Evolutionary conservation across 2,888 invertebrate species (phyloP), one percentile per base, ranked within the genome.

Genomic region (Oscheius sp.): DNA sequence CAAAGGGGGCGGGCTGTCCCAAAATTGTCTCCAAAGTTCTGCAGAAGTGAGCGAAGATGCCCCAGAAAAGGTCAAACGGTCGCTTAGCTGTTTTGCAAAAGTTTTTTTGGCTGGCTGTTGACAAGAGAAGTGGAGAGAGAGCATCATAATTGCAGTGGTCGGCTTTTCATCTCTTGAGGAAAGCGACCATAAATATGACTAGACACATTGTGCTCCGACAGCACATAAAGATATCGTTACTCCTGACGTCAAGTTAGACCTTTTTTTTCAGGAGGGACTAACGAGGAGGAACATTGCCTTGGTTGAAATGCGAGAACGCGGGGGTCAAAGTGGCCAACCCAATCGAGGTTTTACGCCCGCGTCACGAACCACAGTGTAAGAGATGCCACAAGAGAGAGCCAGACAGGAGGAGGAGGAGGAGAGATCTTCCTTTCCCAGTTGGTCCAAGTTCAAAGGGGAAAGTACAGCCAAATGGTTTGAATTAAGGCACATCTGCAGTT

Each of bases 201-300:
- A 55, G 37, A 33, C 55, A 6, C 37, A n/a, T 34, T 29, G 31
- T 53, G 53, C 27, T 31, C 15, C 3, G 34, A 55, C 48, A 17
- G 37, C 37, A 37, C 48, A 55, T 55, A 55, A 55, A 55, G 55
- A 55, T 55, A 55, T 27, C 12, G n/a, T 42, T 42, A 42, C 4
- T 12, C 20, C 27, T 25, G 52, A 15, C 15, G 25, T 52, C 29
- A 20, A 34, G 55, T 31, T 6, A 17, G 15, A 37, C 8, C 37
- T 15, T 15, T 10, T 37, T 37, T 37, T 3, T 5, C 23, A 20
- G 23, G 25, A 4, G 23, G 48, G 25, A 48, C 48, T 23, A 15
- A n/a, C 12, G 48, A 20, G 46, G 12, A 45, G 46, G 20, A 17
- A n/a, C n/a, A n/a, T n/a, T n/a, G n/a, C n/a, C n/a, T 42, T 12